A percentile compares a stretch with the other conserved stretches of the same genome.
Evolutionary conservation across 1,140 invertebrate species (phyloP).

Genomic region (Drosophila grimshawi): DNA sequence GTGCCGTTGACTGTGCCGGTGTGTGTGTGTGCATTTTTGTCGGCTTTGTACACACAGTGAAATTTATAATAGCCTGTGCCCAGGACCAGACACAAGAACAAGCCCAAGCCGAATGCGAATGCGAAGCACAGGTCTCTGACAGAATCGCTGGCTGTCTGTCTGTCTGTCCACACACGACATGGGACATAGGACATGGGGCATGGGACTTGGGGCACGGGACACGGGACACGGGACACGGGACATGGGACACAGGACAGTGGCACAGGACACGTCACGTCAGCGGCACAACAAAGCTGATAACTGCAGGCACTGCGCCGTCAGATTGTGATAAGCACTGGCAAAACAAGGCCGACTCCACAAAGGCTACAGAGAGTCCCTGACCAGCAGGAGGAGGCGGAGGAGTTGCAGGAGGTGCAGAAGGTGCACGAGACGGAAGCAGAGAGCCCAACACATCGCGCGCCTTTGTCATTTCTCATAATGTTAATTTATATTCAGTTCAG

Average conservation of each 20-base stretch:
- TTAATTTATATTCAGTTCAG: conserved; percentile 83
- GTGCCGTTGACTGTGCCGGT: conserved; percentile 15
- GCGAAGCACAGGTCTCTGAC: conserved; percentile 18
- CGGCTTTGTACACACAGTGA: conserved; percentile 47
- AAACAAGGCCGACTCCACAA: conserved; percentile 9
- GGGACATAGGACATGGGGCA: conserved; percentile 14
- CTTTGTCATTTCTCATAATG: conserved; percentile 81
- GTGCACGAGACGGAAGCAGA: conserved; percentile 36
- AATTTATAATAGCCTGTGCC: conserved; percentile 46
- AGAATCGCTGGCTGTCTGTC: conserved; percentile 26
- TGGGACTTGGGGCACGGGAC: background rate
- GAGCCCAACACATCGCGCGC: conserved; percentile 49
- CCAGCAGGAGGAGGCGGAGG: background rate
- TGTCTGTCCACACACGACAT: conserved; percentile 53
- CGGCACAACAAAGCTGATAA: conserved; percentile 77
- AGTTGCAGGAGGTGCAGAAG: background rate
- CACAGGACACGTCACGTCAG: conserved; percentile 79
- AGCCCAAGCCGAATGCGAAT: background rate
- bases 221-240: background rate
- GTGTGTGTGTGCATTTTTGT: conserved; percentile 19
- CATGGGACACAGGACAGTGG: background rate
- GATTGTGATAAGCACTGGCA: conserved; percentile 43
- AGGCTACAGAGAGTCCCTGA: background rate
- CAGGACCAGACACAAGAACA: conserved; percentile 5
- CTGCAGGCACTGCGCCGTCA: conserved; percentile 71